Evolutionary conservation across 2,888 invertebrate species (phyloP), one percentile per base, ranked within the genome.

Genomic region (Ectropis crepuscularia): DNA sequence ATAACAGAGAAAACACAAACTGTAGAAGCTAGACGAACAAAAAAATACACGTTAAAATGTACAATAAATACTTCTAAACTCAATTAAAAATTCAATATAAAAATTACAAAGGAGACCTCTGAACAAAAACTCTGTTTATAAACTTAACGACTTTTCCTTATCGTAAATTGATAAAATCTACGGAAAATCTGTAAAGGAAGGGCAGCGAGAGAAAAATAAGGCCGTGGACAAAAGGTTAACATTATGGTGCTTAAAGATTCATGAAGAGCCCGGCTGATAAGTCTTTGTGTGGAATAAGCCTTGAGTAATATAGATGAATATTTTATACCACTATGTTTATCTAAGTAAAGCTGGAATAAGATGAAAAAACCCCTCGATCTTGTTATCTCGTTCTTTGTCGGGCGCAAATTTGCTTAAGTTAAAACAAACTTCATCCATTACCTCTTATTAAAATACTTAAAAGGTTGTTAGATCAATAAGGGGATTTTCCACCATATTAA

Each of bases 101-200:
- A 53, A 42, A 59, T 36, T 12, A 53, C 53, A 59, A 59, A 59
- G 36, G 28, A n/a, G 9, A 47, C 47, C 59, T 50, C n/a, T 58
- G 46, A 51, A 39, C 12, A 49, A 37, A 41, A 61, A 38, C 49
- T 45, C 38, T 38, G 11, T 54, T 61, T 49, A 49, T 53, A 43
- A 42, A 53, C 38, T 47, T 49, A 61, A 54, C 53, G 53, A 42
- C 53, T 48, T 61, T 54, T 36, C 47, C 12, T 49, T 43, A 49
- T 53, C 53, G 48, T 39, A 42, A 50, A 46, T 62, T 57, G 57
- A 62, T 57, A 51, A 57, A 62, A 62, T 62, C 57, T 46, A 12
- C 45, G 7, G 10, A 8, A 57, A 57, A 28, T 48, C 38, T 39
- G 16, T 36, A 47, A 39, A 50, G 28, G 45, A 41, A 57, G 43